Base-by-base conservation (phyloP, 2,113 vertebrate genomes). In the Choloepus hoffmanni region DNA sequence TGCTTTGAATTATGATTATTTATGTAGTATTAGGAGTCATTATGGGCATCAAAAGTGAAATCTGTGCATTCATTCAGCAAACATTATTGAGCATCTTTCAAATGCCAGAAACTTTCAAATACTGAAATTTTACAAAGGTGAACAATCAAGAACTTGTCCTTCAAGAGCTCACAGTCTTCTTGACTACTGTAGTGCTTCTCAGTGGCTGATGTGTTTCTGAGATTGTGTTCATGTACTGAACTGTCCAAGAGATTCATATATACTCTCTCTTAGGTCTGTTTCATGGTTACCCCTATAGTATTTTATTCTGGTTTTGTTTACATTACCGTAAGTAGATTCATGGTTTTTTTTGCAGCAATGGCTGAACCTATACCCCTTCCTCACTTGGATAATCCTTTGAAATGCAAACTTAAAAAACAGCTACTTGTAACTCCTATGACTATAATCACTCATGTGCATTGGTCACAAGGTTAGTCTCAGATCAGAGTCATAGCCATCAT, bases 1-100 rank as follows among this genome's bases (percentile, higher is more conserved):
- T 95, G 83, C 67, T 96, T 84, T 91, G 90, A 94, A 91, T 97
- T 85, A 15, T 92, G 88, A 96, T 89, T 87, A 79, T 92, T 89
- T 88, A 53, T 84, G 28, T 36, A 89, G 73, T 4, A 18, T 93
- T 85, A 90, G 73, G 40, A 77, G 78, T 33, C 73, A 78, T 85
- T 73, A 11, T 67, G 58, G 72, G 36, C 45, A 87, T 83, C 19
- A 60, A 43, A 84, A 83, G 58, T n/a, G 76, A 72, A 65, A 89
- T 43, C 18, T 30, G 60, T 40, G 60, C 45, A 7, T 77, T 94
- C 48, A 84, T 48, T 87, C 36, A 89, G 24, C 53, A 79, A 90
- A 62, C 33, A 73, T 65, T 84, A 76, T 19, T 33, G 40, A 83
- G 21, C 26, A 85, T 5, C 48, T 72, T 77, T 53, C 45, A 93